phyloP scores from a whole-genome alignment of 2,797 vertebrate genomes.

The Sphenodon punctatus region DNA sequence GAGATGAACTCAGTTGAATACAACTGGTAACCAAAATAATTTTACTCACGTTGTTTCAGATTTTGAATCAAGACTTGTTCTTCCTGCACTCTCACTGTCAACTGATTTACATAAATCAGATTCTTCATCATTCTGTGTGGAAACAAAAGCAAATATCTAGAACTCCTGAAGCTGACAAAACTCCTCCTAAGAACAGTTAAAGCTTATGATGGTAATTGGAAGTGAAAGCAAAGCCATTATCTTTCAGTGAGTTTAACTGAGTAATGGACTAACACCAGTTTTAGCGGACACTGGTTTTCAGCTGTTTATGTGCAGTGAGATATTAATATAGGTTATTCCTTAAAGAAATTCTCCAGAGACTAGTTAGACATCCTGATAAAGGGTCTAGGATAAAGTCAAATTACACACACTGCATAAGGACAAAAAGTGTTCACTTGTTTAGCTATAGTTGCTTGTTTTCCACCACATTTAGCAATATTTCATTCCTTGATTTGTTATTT shows the following conservation, averaged over 20 bases:
- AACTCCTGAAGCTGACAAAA: background rate
- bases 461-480: too few relatives aligned
- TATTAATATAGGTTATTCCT: too few relatives aligned
- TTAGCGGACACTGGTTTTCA: background rate
- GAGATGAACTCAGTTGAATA: background rate
- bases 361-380: background rate
- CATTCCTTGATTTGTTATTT: background rate
- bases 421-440: too few relatives aligned
- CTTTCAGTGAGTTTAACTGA: background rate
- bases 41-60: conserved; percentile 64
- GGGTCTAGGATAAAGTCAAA: too few relatives aligned
- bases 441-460: too few relatives aligned
- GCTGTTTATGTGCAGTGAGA: too few relatives aligned
- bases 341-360: background rate
- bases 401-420: too few relatives aligned
- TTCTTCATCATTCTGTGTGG: conserved; percentile 2
- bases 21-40: background rate
- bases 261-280: background rate
- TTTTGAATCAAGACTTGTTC: conserved; percentile 8
- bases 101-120: background rate
- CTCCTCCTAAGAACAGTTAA: background rate
- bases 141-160: background rate
- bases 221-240: background rate
- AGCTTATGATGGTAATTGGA: background rate
- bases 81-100: conserved; percentile 23